Conservation (phyloP, 2,797 vertebrate genomes). For the Simalia tracyae region DNA sequence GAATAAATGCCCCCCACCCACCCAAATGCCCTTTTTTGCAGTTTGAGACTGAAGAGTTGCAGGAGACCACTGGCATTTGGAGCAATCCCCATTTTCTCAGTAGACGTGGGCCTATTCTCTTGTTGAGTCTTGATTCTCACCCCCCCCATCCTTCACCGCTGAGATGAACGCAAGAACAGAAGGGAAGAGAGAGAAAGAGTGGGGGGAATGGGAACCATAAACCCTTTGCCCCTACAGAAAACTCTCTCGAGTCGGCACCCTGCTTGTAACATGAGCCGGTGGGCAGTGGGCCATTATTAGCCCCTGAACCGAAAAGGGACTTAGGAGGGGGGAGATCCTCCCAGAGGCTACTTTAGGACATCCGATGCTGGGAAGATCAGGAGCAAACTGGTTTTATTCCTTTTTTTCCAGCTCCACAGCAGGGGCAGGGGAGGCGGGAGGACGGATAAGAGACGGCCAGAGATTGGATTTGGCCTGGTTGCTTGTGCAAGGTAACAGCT, state of each 20-base stretch:
- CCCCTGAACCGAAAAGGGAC: neutral
- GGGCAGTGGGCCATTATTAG: neutral
- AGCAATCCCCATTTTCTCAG: no score
- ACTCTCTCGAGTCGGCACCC: no score
- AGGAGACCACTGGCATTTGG: neutral
- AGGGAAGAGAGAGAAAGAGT: neutral
- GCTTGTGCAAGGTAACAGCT: conserved; percentile 63
- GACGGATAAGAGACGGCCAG: neutral
- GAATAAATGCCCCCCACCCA: neutral
- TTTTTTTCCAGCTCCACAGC: conserved; percentile 32
- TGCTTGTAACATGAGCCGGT: neutral
- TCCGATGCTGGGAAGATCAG: conserved; percentile 48
- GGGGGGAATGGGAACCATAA: neutral
- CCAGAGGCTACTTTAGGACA: conserved; percentile 8
- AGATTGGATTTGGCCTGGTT: conserved; percentile 30
- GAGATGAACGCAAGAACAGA: neutral
- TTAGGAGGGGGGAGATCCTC: neutral
- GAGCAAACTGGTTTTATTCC: conserved; percentile 61
- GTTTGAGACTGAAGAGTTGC: neutral
- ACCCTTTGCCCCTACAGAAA: no score
- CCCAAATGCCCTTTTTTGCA: neutral
- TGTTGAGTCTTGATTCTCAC: no score
- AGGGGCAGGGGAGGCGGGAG: neutral
- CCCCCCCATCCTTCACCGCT: neutral
- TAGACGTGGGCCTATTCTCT: no score